phyloP scores from a whole-genome alignment of 1,140 invertebrate genomes.

The Sinella curviseta region DNA sequence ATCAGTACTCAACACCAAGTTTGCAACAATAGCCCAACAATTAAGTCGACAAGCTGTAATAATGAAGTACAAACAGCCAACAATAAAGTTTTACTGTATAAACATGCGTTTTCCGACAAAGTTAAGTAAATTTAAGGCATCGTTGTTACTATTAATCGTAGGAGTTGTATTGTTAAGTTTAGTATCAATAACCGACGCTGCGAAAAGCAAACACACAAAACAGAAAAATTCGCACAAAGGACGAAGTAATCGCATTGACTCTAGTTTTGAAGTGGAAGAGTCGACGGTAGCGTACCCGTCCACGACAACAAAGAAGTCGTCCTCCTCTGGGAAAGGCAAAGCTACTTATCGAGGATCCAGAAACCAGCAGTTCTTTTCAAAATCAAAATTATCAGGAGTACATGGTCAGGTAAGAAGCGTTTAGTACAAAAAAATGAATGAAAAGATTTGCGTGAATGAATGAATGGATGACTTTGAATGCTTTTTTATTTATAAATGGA shows the following conservation, averaged over 20 bases:
- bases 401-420: slow-evolving; percentile 1
- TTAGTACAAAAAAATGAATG: background rate
- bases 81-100: background rate
- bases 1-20: too few species aligned
- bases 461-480: too few species aligned
- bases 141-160: background rate
- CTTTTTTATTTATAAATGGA: background rate
- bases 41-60: too few species aligned
- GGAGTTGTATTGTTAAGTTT: slow-evolving; percentile 1
- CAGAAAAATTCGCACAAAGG: background rate
- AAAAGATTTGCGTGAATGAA: too few species aligned
- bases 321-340: background rate
- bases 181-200: background rate
- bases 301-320: background rate
- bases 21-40: too few species aligned
- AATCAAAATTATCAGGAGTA: background rate
- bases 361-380: slow-evolving; percentile 6
- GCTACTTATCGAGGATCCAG: slow-evolving; percentile 3
- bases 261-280: slow-evolving; percentile 1
- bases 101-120: background rate
- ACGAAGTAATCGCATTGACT: background rate
- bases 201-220: slow-evolving; percentile 1
- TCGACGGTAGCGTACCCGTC: background rate
- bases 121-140: background rate
- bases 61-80: background rate